phyloP scores from a whole-genome alignment of 2,888 invertebrate genomes.

The Cremastinae sp. region DNA sequence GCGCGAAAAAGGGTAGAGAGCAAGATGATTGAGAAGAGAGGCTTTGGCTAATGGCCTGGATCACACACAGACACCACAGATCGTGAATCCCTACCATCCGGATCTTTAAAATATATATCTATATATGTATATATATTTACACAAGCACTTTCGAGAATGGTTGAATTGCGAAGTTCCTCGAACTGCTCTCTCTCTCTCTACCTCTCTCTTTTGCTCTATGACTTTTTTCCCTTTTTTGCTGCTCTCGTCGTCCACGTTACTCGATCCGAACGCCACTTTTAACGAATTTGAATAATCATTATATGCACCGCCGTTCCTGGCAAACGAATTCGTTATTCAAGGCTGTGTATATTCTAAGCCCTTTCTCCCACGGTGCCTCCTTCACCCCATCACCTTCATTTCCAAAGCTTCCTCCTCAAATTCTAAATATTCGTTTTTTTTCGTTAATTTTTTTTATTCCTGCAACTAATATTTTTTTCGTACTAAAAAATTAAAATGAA shows the following conservation, averaged over 20 bases:
- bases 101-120: conserved; percentile 34
- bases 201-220: conserved; percentile 28
- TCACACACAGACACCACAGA: conserved; percentile 76
- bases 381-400: conserved; percentile 9
- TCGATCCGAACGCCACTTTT: conserved; percentile 64
- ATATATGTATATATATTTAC: conserved; percentile 19
- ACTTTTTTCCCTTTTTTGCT: too few relatives aligned
- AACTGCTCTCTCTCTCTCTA: conserved; percentile 35
- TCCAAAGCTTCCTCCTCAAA: conserved; percentile 32
- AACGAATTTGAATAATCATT: conserved; percentile 79
- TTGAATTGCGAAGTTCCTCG: conserved; percentile 51
- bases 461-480: conserved; percentile 21
- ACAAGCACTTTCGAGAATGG: conserved; percentile 41
- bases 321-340: conserved; percentile 76
- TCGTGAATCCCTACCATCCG: conserved; percentile 65
- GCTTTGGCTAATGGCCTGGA: conserved; percentile 78
- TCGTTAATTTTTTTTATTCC: conserved; percentile 27
- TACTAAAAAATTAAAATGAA: conserved; percentile 54
- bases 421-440: conserved; percentile 41
- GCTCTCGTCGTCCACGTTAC: conserved; percentile 29
- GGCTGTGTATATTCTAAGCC: conserved; percentile 44
- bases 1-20: conserved; percentile 18
- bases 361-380: conserved; percentile 15
- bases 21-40: conserved; percentile 58
- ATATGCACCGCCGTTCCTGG: conserved; percentile 77